Conservation (phyloP, 2,888 invertebrate genomes). For the Pyrochroa serraticornis region DNA sequence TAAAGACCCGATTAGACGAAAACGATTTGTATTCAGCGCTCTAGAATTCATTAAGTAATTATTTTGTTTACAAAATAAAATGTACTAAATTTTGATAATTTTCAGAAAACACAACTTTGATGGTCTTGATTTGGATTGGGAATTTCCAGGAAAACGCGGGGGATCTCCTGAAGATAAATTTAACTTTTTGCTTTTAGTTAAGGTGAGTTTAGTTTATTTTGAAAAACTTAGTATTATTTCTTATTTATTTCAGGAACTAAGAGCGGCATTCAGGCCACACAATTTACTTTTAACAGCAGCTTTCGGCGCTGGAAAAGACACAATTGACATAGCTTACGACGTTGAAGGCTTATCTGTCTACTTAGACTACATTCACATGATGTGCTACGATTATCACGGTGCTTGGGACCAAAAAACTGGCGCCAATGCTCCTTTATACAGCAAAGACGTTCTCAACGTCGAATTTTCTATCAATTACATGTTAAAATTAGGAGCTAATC, state of each 20-base stretch:
- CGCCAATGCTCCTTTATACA: constrained; percentile 77
- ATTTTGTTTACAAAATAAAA: not conserved
- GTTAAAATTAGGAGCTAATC: constrained; percentile 73
- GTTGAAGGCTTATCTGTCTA: constrained; percentile 71
- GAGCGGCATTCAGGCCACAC: constrained; percentile 70
- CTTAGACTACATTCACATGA: constrained; percentile 78
- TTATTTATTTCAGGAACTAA: constrained; percentile 66
- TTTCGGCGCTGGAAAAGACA: constrained; percentile 76
- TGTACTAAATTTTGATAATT: constrained; percentile 31
- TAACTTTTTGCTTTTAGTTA: constrained; percentile 78
- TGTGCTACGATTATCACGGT: constrained; percentile 91
- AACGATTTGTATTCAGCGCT: constrained; percentile 73
- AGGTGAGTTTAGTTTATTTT: constrained; percentile 59
- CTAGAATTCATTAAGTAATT: constrained; percentile 69
- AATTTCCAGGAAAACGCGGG: constrained; percentile 80
- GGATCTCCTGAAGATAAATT: constrained; percentile 75
- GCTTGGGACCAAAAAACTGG: constrained; percentile 79
- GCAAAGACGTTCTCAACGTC: constrained; percentile 69
- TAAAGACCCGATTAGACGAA: constrained; percentile 66
- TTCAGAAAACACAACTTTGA: constrained; percentile 75
- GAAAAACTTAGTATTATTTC: no score
- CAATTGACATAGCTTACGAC: constrained; percentile 80
- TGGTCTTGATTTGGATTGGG: constrained; percentile 84
- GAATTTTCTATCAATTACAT: constrained; percentile 79
- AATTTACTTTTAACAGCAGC: constrained; percentile 80